Percentiles rank a stretch among this genome's conserved stretches.
Evolutionary conservation across 2,888 invertebrate species (phyloP).

Genomic region (Tipula confusa): DNA sequence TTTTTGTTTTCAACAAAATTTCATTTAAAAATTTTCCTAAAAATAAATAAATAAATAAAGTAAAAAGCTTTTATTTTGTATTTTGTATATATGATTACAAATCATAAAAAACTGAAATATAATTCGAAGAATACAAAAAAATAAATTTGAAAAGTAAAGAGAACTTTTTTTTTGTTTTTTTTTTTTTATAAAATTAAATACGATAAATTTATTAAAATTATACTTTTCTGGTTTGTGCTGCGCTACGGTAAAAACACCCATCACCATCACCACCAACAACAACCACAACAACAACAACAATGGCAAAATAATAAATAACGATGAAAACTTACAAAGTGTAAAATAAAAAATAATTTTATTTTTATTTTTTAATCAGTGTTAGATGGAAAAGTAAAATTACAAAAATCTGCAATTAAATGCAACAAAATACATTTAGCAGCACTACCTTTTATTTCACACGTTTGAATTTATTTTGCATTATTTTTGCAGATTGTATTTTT

Average conservation of each 20-base stretch:
- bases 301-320: not conserved
- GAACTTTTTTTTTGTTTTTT: not conserved
- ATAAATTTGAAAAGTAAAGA: conserved; percentile 14
- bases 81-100: not conserved
- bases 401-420: conserved; percentile 15
- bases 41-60: not conserved
- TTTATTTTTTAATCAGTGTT: not conserved
- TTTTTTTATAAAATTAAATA: conserved; percentile 3
- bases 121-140: not conserved
- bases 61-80: conserved; percentile 3
- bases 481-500: not conserved
- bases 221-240: not conserved
- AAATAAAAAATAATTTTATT: no score
- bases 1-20: not conserved
- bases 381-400: not conserved
- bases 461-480: not conserved
- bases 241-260: not conserved
- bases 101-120: not conserved
- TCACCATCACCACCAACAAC: not conserved
- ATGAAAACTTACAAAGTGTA: not conserved
- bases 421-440: not conserved
- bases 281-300: not conserved
- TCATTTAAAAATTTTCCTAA: not conserved
- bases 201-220: conserved; percentile 25
- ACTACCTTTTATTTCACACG: not conserved